A percentile compares a stretch with the other conserved stretches of the same genome.
These are phyloP conservation scores for Penaeus monodon DNA, from an alignment of 2,888 invertebrate species.

Conservation along the genomic window DNA sequence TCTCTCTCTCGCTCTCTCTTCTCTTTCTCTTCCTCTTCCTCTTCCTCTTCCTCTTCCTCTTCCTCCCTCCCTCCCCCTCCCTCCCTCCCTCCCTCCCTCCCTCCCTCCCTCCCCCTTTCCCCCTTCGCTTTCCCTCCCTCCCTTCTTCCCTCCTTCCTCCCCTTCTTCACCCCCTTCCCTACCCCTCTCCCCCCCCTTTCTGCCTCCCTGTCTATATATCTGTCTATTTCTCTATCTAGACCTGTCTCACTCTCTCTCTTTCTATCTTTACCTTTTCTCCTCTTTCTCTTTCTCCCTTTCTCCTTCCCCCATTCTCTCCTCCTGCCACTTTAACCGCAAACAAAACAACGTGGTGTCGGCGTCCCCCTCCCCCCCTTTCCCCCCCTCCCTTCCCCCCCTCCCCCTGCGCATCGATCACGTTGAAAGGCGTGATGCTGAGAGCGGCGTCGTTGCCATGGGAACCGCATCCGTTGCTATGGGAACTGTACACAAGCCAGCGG, in stretches of 20 bases:
- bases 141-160: not conserved
- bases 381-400: not conserved
- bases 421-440: slow-evolving; percentile 32
- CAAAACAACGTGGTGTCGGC: slow-evolving; percentile 24
- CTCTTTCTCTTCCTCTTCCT: too few relatives aligned
- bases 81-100: too few relatives aligned
- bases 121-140: too few relatives aligned
- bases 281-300: not conserved
- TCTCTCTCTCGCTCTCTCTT: too few relatives aligned
- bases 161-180: slow-evolving; percentile 17
- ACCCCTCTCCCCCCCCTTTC: not conserved
- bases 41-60: too few relatives aligned
- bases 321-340: not conserved
- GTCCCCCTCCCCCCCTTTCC: too few relatives aligned
- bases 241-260: not conserved
- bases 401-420: slow-evolving; percentile 29
- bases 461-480: slow-evolving; percentile 46
- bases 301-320: not conserved
- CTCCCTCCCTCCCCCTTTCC: too few relatives aligned
- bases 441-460: slow-evolving; percentile 32
- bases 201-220: not conserved
- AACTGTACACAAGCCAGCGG: slow-evolving; percentile 47
- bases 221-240: too few relatives aligned
- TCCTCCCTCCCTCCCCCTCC: too few relatives aligned
- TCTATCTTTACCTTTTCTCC: slow-evolving; percentile 17